Evolutionary conservation across 2,797 vertebrate genomes (phyloP).

Genomic region (Pseudochromis fuscus): DNA sequence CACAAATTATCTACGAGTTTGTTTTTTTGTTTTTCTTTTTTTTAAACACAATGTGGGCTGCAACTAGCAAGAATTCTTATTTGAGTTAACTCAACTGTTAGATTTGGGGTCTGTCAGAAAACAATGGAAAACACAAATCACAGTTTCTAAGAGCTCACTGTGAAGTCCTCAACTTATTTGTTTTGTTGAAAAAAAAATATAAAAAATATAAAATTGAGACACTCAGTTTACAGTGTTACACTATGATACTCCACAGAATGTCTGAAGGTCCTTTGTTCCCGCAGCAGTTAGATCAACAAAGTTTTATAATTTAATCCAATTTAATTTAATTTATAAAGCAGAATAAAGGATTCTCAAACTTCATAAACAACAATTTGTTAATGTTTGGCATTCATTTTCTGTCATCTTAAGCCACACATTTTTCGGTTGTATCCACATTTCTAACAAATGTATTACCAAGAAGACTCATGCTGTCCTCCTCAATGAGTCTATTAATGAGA

Average conservation of each 20-base stretch:
- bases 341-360: neutral
- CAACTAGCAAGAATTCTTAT: neutral
- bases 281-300: too few relatives aligned
- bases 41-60: neutral
- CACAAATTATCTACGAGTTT: neutral
- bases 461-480: conserved; percentile 90
- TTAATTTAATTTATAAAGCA: neutral
- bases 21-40: too few relatives aligned
- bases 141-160: too few relatives aligned
- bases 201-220: too few relatives aligned
- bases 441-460: conserved; percentile 85
- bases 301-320: too few relatives aligned
- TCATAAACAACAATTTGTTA: neutral
- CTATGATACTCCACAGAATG: too few relatives aligned
- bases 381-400: neutral
- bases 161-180: neutral
- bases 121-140: too few relatives aligned
- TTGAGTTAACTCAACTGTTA: neutral
- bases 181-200: neutral
- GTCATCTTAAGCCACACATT: neutral
- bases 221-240: neutral
- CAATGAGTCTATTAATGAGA: conserved; percentile 94
- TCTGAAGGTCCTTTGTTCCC: too few relatives aligned
- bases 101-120: too few relatives aligned
- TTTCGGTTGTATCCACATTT: neutral